phyloP scores from a whole-genome alignment of 2,113 vertebrate genomes.

The Heterotilapia buettikoferi region DNA sequence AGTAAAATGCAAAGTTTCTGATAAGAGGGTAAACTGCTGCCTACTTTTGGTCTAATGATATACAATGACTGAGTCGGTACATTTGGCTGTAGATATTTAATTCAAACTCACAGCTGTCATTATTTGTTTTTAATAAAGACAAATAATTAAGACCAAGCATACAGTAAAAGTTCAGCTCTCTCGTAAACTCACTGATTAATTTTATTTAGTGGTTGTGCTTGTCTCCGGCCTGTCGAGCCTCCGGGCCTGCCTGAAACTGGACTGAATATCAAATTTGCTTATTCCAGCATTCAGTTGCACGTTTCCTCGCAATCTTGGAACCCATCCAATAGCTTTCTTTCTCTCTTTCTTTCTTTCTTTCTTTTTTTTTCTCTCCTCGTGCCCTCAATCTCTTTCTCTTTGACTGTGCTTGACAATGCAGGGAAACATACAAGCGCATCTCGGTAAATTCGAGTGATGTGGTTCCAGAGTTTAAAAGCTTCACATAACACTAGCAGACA shows the following conservation, averaged over 20 bases:
- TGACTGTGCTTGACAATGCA: conserved; percentile 56
- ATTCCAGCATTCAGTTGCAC: conserved; percentile 36
- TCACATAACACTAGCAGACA: conserved; percentile 56
- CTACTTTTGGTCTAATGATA: background rate
- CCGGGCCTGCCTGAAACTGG: conserved; percentile 11
- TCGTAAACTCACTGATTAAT: background rate
- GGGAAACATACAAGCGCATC: conserved; percentile 51
- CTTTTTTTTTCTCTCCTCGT: background rate
- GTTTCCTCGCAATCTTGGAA: conserved; percentile 47
- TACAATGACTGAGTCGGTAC: background rate
- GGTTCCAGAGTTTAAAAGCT: conserved; percentile 68
- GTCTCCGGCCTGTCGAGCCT: background rate
- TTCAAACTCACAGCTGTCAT: background rate
- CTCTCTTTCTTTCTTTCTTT: background rate
- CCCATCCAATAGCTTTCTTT: conserved; percentile 48
- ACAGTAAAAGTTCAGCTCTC: background rate
- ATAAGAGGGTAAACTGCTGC: background rate
- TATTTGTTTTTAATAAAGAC: background rate
- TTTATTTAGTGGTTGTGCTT: background rate
- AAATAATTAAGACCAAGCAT: background rate
- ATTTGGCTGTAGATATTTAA: background rate
- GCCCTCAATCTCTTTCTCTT: conserved; percentile 58
- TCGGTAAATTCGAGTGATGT: conserved; percentile 60
- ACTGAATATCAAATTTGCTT: conserved; percentile 34
- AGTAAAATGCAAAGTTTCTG: background rate